Percentiles rank a stretch among this genome's conserved stretches.
These are phyloP conservation scores for Nothura maculosa DNA, from an alignment of 2,797 vertebrate species.

Conservation along the genomic window DNA sequence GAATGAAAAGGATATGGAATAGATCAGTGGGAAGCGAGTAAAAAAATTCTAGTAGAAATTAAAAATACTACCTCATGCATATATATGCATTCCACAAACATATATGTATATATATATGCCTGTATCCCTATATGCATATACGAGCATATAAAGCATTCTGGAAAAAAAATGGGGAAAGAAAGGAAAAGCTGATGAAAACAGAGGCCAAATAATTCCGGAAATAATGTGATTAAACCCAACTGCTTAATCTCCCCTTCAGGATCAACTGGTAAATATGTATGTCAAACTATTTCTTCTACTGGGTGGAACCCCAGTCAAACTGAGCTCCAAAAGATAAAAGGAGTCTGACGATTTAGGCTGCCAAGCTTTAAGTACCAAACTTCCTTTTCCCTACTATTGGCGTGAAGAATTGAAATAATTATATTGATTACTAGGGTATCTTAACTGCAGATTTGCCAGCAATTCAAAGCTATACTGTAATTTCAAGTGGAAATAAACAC, in stretches of 20 bases:
- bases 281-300: neutral
- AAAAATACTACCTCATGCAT: neutral
- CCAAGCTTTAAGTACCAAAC: neutral
- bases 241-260: constrained; percentile 34
- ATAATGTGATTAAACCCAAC: constrained; percentile 19
- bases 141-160: neutral
- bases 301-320: neutral
- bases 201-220: constrained; percentile 35
- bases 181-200: neutral
- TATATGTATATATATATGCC: neutral
- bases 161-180: neutral
- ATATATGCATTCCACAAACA: neutral
- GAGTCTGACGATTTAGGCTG: neutral
- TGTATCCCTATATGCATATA: neutral
- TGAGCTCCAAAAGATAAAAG: constrained; percentile 15
- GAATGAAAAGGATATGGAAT: neutral
- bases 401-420: constrained; percentile 58
- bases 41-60: neutral
- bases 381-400: constrained; percentile 7
- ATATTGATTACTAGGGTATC: constrained; percentile 57
- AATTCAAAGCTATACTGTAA: constrained; percentile 58
- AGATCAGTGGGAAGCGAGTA: neutral
- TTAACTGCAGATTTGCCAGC: constrained; percentile 60
- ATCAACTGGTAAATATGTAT: neutral
- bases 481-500: constrained; percentile 67